A percentile compares a stretch with the other conserved stretches of the same genome.
Evolutionary conservation across 2,113 vertebrate genomes (phyloP).

Genomic region (Malaclemys terrapin): DNA sequence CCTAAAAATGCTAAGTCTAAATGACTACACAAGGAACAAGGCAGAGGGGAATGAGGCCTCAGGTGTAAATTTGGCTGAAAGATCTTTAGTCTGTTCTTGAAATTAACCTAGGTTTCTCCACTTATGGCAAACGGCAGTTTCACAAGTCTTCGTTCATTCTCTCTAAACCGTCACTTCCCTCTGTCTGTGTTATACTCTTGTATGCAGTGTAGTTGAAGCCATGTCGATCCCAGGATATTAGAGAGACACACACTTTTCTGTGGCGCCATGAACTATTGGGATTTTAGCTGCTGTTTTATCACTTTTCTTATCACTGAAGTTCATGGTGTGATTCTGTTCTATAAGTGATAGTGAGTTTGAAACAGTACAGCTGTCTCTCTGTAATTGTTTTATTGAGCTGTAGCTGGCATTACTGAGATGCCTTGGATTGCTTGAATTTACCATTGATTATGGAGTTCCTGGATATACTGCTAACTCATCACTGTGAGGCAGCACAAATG

Average conservation of each 20-base stretch:
- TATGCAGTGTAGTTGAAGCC: background rate
- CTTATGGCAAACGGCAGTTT: background rate
- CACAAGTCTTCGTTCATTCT: background rate
- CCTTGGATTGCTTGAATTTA: background rate
- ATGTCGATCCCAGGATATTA: background rate
- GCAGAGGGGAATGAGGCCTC: background rate
- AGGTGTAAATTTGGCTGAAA: background rate
- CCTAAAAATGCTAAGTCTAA: background rate
- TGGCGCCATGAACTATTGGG: background rate
- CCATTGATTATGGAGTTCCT: background rate
- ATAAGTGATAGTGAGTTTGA: background rate
- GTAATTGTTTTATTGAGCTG: background rate
- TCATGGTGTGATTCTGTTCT: background rate
- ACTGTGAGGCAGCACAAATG: background rate
- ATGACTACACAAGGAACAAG: background rate
- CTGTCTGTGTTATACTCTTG: background rate
- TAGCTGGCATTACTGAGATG: background rate
- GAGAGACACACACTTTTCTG: background rate
- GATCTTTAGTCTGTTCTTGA: background rate
- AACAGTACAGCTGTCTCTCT: background rate
- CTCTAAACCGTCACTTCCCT: background rate
- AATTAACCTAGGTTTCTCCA: background rate
- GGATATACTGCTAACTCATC: background rate
- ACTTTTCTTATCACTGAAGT: background rate
- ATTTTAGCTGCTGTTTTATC: background rate